These are phyloP conservation scores for Heterohyrax brucei DNA, from an alignment of 2,797 vertebrate genomes.

Conservation along the genomic window DNA sequence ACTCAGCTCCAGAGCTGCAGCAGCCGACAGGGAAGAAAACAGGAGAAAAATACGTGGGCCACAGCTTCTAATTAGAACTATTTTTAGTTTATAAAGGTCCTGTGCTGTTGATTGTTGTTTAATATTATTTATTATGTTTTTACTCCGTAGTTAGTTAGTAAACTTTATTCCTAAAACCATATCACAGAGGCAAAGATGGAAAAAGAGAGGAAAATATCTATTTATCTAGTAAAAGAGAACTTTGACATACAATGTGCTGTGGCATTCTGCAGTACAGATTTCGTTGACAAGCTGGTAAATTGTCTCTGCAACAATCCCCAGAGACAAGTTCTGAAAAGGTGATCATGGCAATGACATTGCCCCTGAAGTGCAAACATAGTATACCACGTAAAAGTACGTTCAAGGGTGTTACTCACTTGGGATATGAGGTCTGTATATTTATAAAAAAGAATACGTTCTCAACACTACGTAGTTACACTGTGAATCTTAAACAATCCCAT, in stretches of 20 bases:
- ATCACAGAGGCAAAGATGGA: not conserved
- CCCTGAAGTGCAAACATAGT: not conserved
- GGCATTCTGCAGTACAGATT: not conserved
- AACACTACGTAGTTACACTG: not conserved
- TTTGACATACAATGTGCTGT: not conserved
- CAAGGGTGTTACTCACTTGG: not conserved
- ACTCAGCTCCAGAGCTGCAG: not conserved
- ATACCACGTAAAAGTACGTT: not conserved
- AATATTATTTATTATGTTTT: not conserved
- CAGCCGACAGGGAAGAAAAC: not conserved
- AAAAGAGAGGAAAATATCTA: not conserved
- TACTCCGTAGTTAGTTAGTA: not conserved
- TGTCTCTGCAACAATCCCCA: not conserved
- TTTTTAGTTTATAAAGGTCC: not conserved
- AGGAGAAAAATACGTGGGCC: not conserved
- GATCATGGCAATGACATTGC: not conserved
- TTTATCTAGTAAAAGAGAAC: not conserved
- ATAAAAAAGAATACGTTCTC: not conserved
- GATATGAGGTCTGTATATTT: not conserved
- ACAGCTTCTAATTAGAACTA: not conserved
- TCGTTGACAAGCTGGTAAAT: not conserved
- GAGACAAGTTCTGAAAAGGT: not conserved
- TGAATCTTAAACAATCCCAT: not conserved
- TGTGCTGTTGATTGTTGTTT: not conserved
- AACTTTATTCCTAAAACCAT: conserved; percentile 9